Evolutionary conservation across 2,797 vertebrate genomes (phyloP).

Genomic region (Meda fulgida): DNA sequence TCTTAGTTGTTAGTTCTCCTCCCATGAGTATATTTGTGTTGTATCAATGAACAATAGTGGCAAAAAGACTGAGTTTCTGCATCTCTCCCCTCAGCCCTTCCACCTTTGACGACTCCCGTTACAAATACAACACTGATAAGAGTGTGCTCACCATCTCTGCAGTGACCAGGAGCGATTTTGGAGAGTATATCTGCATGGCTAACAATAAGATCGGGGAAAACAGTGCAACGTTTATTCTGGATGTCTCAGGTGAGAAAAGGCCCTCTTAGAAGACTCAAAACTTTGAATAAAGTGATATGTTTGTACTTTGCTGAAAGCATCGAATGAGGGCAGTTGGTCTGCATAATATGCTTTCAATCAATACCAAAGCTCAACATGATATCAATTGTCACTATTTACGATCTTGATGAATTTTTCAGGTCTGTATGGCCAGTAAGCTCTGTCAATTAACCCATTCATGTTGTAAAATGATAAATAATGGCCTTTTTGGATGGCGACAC

Average conservation of each 20-base stretch:
- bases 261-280: background rate
- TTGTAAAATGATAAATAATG: background rate
- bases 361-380: background rate
- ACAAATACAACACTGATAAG: slow-evolving; percentile 77
- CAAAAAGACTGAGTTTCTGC: slow-evolving; percentile 12
- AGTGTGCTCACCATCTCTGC: slow-evolving; percentile 73
- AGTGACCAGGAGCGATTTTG: slow-evolving; percentile 70
- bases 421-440: background rate
- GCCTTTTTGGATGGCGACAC: background rate
- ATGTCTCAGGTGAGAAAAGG: slow-evolving; percentile 72
- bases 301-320: background rate
- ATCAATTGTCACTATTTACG: background rate
- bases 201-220: slow-evolving; percentile 74
- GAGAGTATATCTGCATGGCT: slow-evolving; percentile 75
- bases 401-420: background rate
- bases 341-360: background rate
- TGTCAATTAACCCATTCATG: background rate
- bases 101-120: slow-evolving; percentile 63
- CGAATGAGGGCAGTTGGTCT: background rate
- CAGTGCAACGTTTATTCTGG: slow-evolving; percentile 64
- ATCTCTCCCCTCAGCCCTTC: slow-evolving; percentile 65
- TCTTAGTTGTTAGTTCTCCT: background rate
- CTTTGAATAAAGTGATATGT: background rate
- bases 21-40: background rate
- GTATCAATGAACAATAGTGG: background rate